Base-by-base conservation (phyloP, 2,113 vertebrate species). In the Phylloscopus trochiloides region DNA sequence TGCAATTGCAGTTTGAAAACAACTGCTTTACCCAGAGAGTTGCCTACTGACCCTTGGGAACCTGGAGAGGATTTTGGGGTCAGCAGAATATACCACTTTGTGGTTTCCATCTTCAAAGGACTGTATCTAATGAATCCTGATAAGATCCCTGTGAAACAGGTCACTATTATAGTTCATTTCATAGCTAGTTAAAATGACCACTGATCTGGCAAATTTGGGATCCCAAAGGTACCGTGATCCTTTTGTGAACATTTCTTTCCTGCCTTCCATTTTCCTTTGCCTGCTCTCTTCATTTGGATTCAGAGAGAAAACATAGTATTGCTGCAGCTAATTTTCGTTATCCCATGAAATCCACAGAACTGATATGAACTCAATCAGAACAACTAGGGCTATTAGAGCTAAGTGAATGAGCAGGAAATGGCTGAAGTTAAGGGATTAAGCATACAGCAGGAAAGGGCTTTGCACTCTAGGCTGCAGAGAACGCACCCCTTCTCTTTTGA, bases 401-500 rank as follows among this genome's bases (percentile, higher is more conserved):
- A 77, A 63, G 18, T 0, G 0, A 26, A 65, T 40, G 59, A 42
- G 32, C 52, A 87, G 90, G 92, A 80, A 96, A 81, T 3, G 1
- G 51, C 34, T 2, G 0, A 83, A 88, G 40, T 31, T 38, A 58
- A 89, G 47, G 72, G 72, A 80, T 61, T 47, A 81, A 61, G 57
- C 20, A 6, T 32, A 70, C 26, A 81, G 81, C 54, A 70, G 54
- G 67, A 91, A 94, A 92, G 77, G 80, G 34, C 42, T 86, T 63
- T 92, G 77, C 76, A 73, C 91, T 89, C 72, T 19, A 65, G 93
- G 76, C 47, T 77, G 66, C 52, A 89, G 76, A 81, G 92, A 89
- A 81, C 12, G 19, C 34, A 70, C 17, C 73, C 42, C 43, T 89
- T 87, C 38, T 22, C 28, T 19, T 67, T 66, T 1, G 4, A 87